Evolutionary conservation across 2,888 invertebrate genomes (phyloP).

Genomic region (Drosophila incognita): DNA sequence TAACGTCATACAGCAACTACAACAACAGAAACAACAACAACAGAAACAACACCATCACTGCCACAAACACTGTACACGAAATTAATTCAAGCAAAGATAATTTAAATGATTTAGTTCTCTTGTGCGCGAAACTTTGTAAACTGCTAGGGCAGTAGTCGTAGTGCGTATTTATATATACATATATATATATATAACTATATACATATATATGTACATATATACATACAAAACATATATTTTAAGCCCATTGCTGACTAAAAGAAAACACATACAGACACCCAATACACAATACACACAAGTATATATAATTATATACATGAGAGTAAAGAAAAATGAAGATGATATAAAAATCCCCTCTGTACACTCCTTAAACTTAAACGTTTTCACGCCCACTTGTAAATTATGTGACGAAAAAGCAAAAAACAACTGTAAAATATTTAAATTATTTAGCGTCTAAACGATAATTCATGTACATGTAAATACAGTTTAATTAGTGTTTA

Average conservation of each 20-base stretch:
- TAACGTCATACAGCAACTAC: constrained; percentile 24
- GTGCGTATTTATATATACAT: constrained; percentile 26
- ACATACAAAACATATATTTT: constrained; percentile 41
- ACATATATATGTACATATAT: constrained; percentile 7
- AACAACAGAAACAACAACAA: constrained; percentile 22
- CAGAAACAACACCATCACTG: constrained; percentile 44
- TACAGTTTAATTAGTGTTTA: constrained; percentile 80
- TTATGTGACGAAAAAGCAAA: constrained; percentile 66
- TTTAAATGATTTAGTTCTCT: constrained; percentile 34
- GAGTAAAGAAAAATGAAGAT: constrained; percentile 17
- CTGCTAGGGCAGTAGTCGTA: constrained; percentile 42
- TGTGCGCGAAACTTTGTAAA: constrained; percentile 65
- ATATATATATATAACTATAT: neutral
- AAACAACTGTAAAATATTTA: constrained; percentile 73
- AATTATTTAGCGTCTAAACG: constrained; percentile 75
- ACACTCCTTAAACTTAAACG: constrained; percentile 68
- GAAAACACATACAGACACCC: constrained; percentile 36
- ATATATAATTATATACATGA: constrained; percentile 31
- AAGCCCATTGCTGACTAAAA: constrained; percentile 48
- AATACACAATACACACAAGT: constrained; percentile 33
- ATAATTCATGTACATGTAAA: constrained; percentile 63
- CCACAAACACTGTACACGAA: constrained; percentile 42
- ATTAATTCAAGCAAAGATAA: constrained; percentile 45
- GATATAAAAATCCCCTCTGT: constrained; percentile 42
- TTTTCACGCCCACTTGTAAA: constrained; percentile 73